Conservation (phyloP, 2,888 invertebrate species). For the Diadegma fenestrale region DNA sequence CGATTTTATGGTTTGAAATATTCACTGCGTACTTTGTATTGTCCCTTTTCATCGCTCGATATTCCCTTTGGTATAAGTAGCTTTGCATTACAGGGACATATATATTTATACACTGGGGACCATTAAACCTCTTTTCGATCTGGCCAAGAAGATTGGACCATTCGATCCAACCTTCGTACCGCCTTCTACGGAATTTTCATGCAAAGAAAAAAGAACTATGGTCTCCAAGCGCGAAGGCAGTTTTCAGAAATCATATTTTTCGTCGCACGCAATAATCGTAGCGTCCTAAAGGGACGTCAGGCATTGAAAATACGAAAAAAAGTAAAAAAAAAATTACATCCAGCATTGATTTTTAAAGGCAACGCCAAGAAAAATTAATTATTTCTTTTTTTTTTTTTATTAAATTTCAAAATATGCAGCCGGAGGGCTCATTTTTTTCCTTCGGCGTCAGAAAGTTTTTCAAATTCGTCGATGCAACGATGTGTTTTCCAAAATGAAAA, state of each 20-base stretch:
- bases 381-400: too few relatives aligned
- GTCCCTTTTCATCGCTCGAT: constrained; percentile 51
- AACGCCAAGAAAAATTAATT: too few relatives aligned
- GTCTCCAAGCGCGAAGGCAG: constrained; percentile 49
- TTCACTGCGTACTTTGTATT: constrained; percentile 72
- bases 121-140: constrained; percentile 68
- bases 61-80: constrained; percentile 22
- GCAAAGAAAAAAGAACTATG: constrained; percentile 53
- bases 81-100: constrained; percentile 33
- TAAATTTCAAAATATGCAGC: too few relatives aligned
- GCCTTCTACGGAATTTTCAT: constrained; percentile 67
- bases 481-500: too few relatives aligned
- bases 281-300: background rate
- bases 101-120: constrained; percentile 70
- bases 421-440: too few relatives aligned
- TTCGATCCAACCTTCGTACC: constrained; percentile 63
- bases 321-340: background rate
- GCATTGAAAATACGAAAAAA: background rate
- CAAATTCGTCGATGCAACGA: too few relatives aligned
- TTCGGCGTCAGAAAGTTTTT: too few relatives aligned
- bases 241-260: constrained; percentile 57
- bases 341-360: too few relatives aligned
- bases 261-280: constrained; percentile 22
- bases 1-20: constrained; percentile 74
- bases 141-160: constrained; percentile 64